Evolutionary conservation across 1,140 invertebrate species (phyloP).

Genomic region (Himalopsyche phryganea): DNA sequence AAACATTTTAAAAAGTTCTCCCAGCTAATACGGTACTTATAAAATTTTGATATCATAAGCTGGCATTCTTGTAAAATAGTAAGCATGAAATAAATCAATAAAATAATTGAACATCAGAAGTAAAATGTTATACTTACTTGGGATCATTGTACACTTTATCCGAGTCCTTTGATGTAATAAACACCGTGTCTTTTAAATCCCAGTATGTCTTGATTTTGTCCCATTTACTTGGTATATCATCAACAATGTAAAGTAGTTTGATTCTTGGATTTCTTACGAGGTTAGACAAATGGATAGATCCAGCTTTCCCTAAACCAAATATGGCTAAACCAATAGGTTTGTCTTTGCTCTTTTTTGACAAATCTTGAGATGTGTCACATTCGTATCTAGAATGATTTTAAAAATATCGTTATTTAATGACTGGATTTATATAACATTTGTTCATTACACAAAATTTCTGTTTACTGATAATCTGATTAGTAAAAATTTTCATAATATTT

Average conservation of each 20-base stretch:
- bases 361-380: slow-evolving; percentile 13
- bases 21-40: too few relatives aligned
- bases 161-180: slow-evolving; percentile 53
- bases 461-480: too few relatives aligned
- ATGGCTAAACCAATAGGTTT: slow-evolving; percentile 48
- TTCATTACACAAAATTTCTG: too few relatives aligned
- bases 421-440: too few relatives aligned
- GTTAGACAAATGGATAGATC: slow-evolving; percentile 60
- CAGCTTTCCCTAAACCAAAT: slow-evolving; percentile 60
- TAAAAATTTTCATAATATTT: too few relatives aligned
- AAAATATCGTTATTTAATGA: too few relatives aligned
- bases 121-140: slow-evolving; percentile 53
- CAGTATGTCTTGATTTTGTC: slow-evolving; percentile 51
- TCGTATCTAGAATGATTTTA: slow-evolving; percentile 27
- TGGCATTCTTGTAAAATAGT: too few relatives aligned
- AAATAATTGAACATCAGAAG: too few relatives aligned
- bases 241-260: slow-evolving; percentile 59
- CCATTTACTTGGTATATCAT: slow-evolving; percentile 51
- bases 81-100: too few relatives aligned
- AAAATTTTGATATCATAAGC: too few relatives aligned
- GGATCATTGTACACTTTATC: slow-evolving; percentile 55
- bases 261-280: slow-evolving; percentile 54
- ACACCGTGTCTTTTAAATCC: slow-evolving; percentile 47
- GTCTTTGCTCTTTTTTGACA: slow-evolving; percentile 16
- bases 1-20: too few relatives aligned